Percentiles rank a stretch among this genome's conserved stretches.
phyloP scores from a whole-genome alignment of 2,113 vertebrate genomes.

The Chaetodon auriga region DNA sequence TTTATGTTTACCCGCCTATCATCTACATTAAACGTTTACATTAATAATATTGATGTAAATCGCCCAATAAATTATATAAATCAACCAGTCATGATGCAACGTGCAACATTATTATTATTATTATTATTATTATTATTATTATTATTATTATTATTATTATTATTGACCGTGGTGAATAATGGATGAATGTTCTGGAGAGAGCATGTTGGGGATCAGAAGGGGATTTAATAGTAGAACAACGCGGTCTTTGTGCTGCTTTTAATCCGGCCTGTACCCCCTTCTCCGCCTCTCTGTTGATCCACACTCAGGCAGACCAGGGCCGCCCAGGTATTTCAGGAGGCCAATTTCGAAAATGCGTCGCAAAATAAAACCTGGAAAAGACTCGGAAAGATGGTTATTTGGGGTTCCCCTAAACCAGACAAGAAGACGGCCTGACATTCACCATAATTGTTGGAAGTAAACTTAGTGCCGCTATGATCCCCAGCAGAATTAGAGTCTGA shows the following conservation, averaged over 20 bases:
- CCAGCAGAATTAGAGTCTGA: neutral
- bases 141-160: slow-evolving; percentile 38
- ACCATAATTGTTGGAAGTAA: neutral
- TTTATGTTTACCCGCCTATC: neutral
- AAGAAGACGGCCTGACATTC: too few relatives aligned
- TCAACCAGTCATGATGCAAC: neutral
- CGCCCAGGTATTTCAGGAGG: slow-evolving; percentile 69
- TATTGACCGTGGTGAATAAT: slow-evolving; percentile 41
- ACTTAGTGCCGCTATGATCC: neutral
- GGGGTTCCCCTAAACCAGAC: neutral
- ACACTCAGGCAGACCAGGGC: slow-evolving; percentile 13
- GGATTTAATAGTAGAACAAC: slow-evolving; percentile 84
- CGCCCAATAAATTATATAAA: neutral
- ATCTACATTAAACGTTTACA: too few relatives aligned
- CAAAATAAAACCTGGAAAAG: slow-evolving; percentile 8
- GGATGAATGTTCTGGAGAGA: slow-evolving; percentile 61
- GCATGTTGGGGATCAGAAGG: slow-evolving; percentile 80
- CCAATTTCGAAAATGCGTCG: slow-evolving; percentile 49
- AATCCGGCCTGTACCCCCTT: slow-evolving; percentile 79
- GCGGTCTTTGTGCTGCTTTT: slow-evolving; percentile 81
- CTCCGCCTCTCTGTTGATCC: slow-evolving; percentile 38
- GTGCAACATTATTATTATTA: slow-evolving; percentile 23
- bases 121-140: slow-evolving; percentile 12
- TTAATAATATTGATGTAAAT: neutral
- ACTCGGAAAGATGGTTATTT: neutral